A percentile compares a stretch with the other conserved stretches of the same genome.
Conservation (phyloP, 2,888 invertebrate genomes). For the Callinectes sapidus region DNA sequence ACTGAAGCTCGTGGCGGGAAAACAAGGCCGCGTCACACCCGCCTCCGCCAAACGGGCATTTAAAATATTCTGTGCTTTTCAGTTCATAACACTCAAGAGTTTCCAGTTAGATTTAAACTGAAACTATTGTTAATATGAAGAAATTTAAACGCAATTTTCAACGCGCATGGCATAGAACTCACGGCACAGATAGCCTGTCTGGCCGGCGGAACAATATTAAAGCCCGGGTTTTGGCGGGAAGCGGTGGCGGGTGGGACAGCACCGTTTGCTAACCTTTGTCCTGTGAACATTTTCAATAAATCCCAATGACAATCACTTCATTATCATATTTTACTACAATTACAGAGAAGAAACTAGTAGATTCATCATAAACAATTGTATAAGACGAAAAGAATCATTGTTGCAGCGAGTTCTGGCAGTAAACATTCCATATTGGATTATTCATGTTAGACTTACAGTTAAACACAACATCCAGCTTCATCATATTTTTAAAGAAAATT, state of each 20-base stretch:
- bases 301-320: background rate
- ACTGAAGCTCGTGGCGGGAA: background rate
- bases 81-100: background rate
- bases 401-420: background rate
- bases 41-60: background rate
- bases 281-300: background rate
- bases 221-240: constrained; percentile 18
- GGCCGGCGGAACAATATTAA: constrained; percentile 26
- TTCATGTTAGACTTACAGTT: background rate
- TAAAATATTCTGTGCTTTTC: background rate
- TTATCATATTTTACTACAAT: background rate
- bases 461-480: background rate
- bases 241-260: background rate
- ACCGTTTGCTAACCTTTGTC: background rate
- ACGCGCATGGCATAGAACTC: background rate
- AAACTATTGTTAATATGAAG: background rate
- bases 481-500: background rate
- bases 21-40: constrained; percentile 18
- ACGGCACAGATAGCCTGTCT: background rate
- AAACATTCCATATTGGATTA: background rate
- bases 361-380: background rate
- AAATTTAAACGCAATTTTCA: background rate
- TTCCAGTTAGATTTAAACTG: background rate
- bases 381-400: background rate
- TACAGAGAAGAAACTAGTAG: background rate